Evolutionary conservation across 2,113 vertebrate genomes (phyloP), one percentile per base, ranked within the genome.

Genomic region (Lamprologus ornatipinnis): DNA sequence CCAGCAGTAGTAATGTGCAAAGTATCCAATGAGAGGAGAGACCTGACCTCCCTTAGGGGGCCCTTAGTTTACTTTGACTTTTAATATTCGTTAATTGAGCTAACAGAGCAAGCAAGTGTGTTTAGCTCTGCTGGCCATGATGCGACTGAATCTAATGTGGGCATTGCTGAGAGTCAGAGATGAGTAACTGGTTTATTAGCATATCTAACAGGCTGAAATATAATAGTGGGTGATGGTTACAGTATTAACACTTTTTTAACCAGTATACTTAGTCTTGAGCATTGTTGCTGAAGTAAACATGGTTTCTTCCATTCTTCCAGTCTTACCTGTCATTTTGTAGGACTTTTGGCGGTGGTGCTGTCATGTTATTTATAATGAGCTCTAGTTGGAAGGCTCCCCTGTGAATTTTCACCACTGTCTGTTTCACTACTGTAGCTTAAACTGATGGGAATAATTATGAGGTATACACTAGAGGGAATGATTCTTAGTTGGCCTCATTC

Each of bases 101-200:
- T 40, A 70, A 70, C 7, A 70, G 65, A 70, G 65, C 37, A 26
- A 40, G 21, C 37, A 15, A 70, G 37, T 42, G 65, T 45, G 13
- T 45, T 15, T 70, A 45, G 13, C 65, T 84, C 84, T 88, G 51
- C 80, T 75, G 82, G 37, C 37, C 21, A 26, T 73, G 13, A 45
- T 73, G 5, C 6, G 5, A 45, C 68, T 45, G 21, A 45, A 73
- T 45, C 68, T 42, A 45, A 45, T 73, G 40, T 73, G 21, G 33
- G 35, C 35, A 40, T 40, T 13, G 33, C 35, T 68, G 11, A 12
- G 37, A 70, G 8, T 26, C 37, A 26, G 37, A 45, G 65, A 9
- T 45, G 68, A 42, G 68, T 73, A 73, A 45, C 68, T 26, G 37
- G 12, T 2, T 73, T 45, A 17, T 45, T 73, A 73, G 21, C 40